Base-by-base conservation (phyloP, 2,888 invertebrate species). In the Crepidodera aurea region DNA sequence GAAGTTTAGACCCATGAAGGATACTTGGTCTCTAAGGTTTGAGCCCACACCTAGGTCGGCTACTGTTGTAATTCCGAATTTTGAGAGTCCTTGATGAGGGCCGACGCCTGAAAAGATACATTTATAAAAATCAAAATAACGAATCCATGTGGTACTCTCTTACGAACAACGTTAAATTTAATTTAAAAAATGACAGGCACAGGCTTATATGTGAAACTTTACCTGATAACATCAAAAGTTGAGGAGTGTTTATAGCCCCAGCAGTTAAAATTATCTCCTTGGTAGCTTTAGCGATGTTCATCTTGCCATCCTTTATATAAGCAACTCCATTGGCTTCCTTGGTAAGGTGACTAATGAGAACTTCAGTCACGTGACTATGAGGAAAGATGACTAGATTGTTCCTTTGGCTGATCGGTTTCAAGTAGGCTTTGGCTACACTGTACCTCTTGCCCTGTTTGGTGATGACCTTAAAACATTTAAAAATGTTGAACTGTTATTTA, bases 191-290 rank as follows among this genome's bases (percentile, higher is more conserved):
- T n/a, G n/a, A n/a, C n/a, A n/a, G n/a, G n/a, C n/a, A n/a, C n/a
- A n/a, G n/a, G n/a, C n/a, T n/a, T n/a, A n/a, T n/a, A 18, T 25
- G 18, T 44, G 10, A 8, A 29, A 22, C 12, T 27, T 57, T 60
- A 67, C 67, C 93, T 2, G 92, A 92, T 12, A 93, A 78, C 89
- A 93, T 88, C 13, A 94, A 80, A 4, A 94, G 75, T 75, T 93
- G 91, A 0, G 93, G 91, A 6, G 91, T 86, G 79, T 91, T 90
- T 25, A 93, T 86, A 3, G 92, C 86, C 3, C 90, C 94, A 0
- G 90, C 91, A 29, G 89, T 86, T 25, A 93, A 67, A 60, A 94
- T 90, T 0, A 93, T 87, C 80, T 91, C 91, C 73, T 87, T 90
- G 42, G 81, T 85, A 0, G 89, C 90, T 67, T 83, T 79, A 42